Evolutionary conservation across 2,113 vertebrate species (phyloP).

Genomic region (Urocynchramus pylzowi): DNA sequence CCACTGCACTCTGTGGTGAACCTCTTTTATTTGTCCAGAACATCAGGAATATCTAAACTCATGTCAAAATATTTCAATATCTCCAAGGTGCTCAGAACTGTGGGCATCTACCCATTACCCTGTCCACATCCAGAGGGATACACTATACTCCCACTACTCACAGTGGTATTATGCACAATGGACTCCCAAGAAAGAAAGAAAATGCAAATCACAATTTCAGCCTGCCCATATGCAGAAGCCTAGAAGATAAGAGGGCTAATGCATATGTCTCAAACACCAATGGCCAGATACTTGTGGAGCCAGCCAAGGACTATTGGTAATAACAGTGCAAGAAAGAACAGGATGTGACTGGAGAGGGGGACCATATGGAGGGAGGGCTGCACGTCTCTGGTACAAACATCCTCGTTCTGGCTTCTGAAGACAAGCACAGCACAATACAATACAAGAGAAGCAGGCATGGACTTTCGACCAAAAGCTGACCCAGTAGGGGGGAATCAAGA

Average conservation of each 20-base stretch:
- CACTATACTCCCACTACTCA: background rate
- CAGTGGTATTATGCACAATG: background rate
- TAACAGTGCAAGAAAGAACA: background rate
- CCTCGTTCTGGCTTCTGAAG: background rate
- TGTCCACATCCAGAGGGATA: background rate
- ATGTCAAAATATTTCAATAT: background rate
- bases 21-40: background rate
- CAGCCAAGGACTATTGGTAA: background rate
- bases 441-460: background rate
- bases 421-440: background rate
- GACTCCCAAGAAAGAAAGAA: background rate
- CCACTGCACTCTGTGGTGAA: background rate
- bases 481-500: background rate
- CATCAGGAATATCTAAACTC: background rate
- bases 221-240: background rate
- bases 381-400: background rate
- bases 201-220: background rate
- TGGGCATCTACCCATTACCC: background rate
- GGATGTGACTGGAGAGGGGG: background rate
- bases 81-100: background rate
- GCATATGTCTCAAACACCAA: background rate
- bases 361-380: background rate
- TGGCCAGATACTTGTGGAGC: background rate
- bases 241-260: background rate
- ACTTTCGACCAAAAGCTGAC: fast-evolving